Conservation (phyloP, 2,113 vertebrate species). For the Platysteira castanea region DNA sequence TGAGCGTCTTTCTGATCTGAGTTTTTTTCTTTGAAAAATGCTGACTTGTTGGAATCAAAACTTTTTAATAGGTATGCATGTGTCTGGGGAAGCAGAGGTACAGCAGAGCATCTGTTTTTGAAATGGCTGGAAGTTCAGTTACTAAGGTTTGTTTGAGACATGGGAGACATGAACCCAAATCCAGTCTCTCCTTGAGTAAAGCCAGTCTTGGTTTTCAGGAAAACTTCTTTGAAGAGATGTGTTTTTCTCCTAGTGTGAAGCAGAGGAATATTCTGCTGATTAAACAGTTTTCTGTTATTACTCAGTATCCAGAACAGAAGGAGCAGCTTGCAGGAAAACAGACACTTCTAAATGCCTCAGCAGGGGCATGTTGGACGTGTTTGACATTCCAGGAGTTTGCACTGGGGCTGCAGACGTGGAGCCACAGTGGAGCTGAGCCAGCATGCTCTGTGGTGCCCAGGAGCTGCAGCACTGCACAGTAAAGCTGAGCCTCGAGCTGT, state of each 20-base stretch:
- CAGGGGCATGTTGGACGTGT: rapidly evolving
- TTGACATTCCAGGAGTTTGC: neutral
- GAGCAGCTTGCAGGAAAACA: neutral
- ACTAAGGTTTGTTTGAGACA: neutral
- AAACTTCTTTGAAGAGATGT: neutral
- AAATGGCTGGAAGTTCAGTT: neutral
- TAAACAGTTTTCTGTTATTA: neutral
- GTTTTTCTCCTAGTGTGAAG: neutral
- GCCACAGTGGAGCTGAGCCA: neutral
- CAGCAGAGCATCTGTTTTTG: neutral
- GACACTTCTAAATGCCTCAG: neutral
- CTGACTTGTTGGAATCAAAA: neutral
- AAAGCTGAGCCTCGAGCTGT: neutral
- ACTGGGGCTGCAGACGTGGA: neutral
- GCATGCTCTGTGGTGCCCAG: rapidly evolving
- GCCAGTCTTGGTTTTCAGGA: neutral
- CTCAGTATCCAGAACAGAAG: neutral
- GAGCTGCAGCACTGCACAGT: neutral
- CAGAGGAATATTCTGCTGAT: neutral
- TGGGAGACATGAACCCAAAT: neutral
- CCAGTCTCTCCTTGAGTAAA: neutral
- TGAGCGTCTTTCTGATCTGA: neutral
- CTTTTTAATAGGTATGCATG: neutral
- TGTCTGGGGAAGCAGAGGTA: neutral
- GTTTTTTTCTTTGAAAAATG: neutral